A percentile compares a stretch with the other conserved stretches of the same genome.
phyloP scores from a whole-genome alignment of 2,888 invertebrate species.

The Lepidocyrtinus sp. region DNA sequence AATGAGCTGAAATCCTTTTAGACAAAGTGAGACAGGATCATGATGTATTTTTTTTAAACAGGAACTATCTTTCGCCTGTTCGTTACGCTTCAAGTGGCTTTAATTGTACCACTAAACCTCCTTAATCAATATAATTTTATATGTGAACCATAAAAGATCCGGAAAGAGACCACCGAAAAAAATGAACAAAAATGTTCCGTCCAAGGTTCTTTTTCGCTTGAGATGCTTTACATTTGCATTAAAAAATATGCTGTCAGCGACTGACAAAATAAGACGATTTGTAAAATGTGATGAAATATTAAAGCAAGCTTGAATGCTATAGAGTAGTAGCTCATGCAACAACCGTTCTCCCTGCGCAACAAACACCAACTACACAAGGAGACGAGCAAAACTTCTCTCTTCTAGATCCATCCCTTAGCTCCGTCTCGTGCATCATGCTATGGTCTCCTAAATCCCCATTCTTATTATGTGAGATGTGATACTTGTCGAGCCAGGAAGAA shows the following conservation, averaged over 20 bases:
- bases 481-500: not conserved
- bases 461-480: not conserved
- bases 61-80: constrained; percentile 8
- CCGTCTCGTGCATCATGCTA: not conserved
- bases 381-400: not conserved
- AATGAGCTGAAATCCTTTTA: constrained; percentile 45
- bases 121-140: not conserved
- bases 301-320: not conserved
- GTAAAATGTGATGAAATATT: not conserved
- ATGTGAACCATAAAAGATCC: not conserved
- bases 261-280: not conserved
- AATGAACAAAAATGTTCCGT: not conserved
- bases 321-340: constrained; percentile 24
- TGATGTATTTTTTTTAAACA: constrained; percentile 2
- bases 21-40: constrained; percentile 22
- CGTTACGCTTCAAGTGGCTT: constrained; percentile 18
- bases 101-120: constrained; percentile 23
- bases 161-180: not conserved
- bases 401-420: not conserved
- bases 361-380: constrained; percentile 39
- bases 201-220: not conserved
- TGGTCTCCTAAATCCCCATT: not conserved
- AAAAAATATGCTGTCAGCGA: not conserved
- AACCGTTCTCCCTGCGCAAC: constrained; percentile 56
- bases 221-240: not conserved